These are phyloP conservation scores for Pteronotus mesoamericanus DNA, from an alignment of 2,797 vertebrate species.

Conservation along the genomic window DNA sequence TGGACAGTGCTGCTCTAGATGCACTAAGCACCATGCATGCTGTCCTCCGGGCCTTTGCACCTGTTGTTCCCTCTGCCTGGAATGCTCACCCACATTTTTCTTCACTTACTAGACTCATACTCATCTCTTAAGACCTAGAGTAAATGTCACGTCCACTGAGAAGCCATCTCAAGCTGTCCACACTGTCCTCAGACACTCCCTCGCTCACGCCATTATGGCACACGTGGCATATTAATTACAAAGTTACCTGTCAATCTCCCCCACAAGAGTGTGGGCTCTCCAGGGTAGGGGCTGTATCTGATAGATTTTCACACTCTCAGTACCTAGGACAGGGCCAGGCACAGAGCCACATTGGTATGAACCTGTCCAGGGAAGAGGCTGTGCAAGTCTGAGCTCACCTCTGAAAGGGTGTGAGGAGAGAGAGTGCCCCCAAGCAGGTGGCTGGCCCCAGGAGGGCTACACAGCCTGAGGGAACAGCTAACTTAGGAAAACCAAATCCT, in stretches of 20 bases:
- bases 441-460: neutral
- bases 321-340: neutral
- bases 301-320: neutral
- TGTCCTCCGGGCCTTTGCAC: neutral
- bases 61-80: neutral
- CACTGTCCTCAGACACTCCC: neutral
- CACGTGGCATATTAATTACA: neutral
- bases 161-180: neutral
- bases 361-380: neutral
- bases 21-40: neutral
- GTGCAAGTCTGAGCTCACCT: neutral
- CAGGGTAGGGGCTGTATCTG: neutral
- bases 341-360: neutral
- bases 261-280: neutral
- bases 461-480: neutral
- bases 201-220: neutral
- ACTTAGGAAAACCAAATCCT: neutral
- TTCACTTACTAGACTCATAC: neutral
- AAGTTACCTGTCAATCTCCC: neutral
- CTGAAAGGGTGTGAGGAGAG: neutral
- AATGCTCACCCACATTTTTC: neutral
- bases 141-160: neutral
- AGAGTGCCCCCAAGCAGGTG: neutral
- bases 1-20: neutral
- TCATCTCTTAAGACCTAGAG: neutral